These are phyloP conservation scores for Helleia helle DNA, from an alignment of 2,888 invertebrate species.

Conservation along the genomic window DNA sequence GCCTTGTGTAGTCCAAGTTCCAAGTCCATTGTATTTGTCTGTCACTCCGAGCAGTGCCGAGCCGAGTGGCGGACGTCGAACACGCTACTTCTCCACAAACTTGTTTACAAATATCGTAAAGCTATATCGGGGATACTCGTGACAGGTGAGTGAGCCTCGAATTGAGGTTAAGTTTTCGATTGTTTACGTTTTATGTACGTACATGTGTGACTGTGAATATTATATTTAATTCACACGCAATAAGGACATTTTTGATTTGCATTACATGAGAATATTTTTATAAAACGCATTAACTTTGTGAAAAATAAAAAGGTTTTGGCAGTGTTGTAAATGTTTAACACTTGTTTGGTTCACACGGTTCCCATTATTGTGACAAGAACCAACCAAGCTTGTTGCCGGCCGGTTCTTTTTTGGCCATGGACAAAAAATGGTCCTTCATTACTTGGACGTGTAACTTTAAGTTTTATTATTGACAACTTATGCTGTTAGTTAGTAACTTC, in stretches of 20 bases:
- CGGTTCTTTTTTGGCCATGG: conserved; percentile 55
- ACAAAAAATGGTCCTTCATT: conserved; percentile 41
- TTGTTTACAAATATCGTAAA: conserved; percentile 58
- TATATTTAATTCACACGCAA: background rate
- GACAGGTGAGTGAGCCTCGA: conserved; percentile 51
- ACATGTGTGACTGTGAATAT: background rate
- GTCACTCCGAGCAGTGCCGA: conserved; percentile 40
- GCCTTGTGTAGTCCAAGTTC: conserved; percentile 20
- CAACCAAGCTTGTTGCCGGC: conserved; percentile 32
- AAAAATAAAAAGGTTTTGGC: background rate
- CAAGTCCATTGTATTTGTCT: too few species aligned
- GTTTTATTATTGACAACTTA: too few species aligned
- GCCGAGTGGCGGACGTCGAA: conserved; percentile 36
- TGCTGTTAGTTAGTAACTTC: too few species aligned
- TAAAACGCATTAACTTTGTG: background rate
- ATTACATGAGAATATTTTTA: background rate
- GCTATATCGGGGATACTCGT: conserved; percentile 47
- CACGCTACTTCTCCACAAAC: conserved; percentile 29
- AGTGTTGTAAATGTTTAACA: background rate
- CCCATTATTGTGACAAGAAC: conserved; percentile 18
- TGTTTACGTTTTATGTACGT: background rate
- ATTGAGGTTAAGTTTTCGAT: conserved; percentile 38
- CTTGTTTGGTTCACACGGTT: conserved; percentile 2
- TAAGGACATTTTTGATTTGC: background rate
- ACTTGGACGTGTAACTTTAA: background rate